A percentile compares a stretch with the other conserved stretches of the same genome.
phyloP scores from a whole-genome alignment of 2,888 invertebrate species.

The Drosophila demipolita region DNA sequence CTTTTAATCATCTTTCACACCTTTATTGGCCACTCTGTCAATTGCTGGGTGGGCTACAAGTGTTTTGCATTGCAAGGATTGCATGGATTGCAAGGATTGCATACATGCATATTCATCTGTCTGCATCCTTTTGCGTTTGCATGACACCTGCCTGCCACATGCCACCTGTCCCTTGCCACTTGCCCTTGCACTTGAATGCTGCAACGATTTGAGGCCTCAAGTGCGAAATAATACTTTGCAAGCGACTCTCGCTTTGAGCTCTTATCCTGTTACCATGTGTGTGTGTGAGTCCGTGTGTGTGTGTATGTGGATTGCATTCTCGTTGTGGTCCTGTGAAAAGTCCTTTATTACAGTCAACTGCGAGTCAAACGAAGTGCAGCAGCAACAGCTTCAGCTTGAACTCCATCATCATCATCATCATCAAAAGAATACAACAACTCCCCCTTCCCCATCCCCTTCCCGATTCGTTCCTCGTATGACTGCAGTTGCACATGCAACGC shows the following conservation, averaged over 20 bases:
- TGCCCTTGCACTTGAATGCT: constrained; percentile 59
- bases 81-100: constrained; percentile 20
- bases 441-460: constrained; percentile 1
- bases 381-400: constrained; percentile 33
- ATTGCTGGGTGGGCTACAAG: constrained; percentile 24
- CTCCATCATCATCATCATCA: background rate
- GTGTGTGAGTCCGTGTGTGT: background rate
- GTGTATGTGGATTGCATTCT: constrained; percentile 52
- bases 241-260: constrained; percentile 4
- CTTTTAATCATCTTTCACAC: background rate
- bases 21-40: constrained; percentile 14
- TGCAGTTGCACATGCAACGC: constrained; percentile 74
- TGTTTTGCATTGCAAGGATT: constrained; percentile 37
- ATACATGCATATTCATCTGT: constrained; percentile 18
- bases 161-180: constrained; percentile 32
- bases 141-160: constrained; percentile 35
- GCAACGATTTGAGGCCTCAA: constrained; percentile 63
- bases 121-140: constrained; percentile 29
- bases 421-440: constrained; percentile 10
- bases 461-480: constrained; percentile 4
- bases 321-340: constrained; percentile 62
- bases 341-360: constrained; percentile 82
- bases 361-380: constrained; percentile 77
- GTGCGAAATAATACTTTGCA: constrained; percentile 66
- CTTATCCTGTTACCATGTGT: constrained; percentile 11